Evolutionary conservation across 1,140 invertebrate species (phyloP).

Genomic region (Lutraria rhynchaena): DNA sequence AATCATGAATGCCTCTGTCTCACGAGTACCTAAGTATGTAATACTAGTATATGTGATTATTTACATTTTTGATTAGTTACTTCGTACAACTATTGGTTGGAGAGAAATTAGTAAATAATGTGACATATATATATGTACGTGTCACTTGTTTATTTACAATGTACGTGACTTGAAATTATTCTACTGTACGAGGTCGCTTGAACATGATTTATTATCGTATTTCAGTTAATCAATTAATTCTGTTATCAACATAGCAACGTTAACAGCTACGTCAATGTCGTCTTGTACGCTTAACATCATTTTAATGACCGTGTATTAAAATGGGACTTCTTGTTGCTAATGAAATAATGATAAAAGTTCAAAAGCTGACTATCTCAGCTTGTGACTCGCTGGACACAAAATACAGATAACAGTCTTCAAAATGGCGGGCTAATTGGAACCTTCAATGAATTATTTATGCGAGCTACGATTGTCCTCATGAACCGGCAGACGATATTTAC

Average conservation of each 20-base stretch:
- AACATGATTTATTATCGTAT: conserved; percentile 40
- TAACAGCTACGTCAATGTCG: conserved; percentile 36
- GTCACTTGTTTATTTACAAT: no score
- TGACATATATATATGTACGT: no score
- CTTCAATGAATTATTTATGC: conserved; percentile 42
- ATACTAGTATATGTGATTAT: no score
- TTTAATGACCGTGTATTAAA: conserved; percentile 52
- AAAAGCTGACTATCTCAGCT: conserved; percentile 41
- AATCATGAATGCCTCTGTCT: no score
- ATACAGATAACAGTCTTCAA: conserved; percentile 30
- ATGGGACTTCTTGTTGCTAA: conserved; percentile 8
- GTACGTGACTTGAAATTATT: conserved; percentile 23
- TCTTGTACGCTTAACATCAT: conserved; percentile 51
- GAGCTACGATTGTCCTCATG: not conserved
- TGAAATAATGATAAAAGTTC: conserved; percentile 14
- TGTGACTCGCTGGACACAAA: conserved; percentile 17
- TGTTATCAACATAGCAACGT: conserved; percentile 50
- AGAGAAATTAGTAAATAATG: no score
- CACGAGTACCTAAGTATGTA: no score
- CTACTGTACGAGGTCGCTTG: conserved; percentile 22
- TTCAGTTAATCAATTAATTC: conserved; percentile 42
- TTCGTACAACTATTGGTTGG: no score
- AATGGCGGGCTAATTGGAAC: conserved; percentile 44
- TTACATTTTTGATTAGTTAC: no score
- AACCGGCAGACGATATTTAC: not conserved